Conservation (phyloP, 37 sponge, comb jelly and placozoan genomes). For the Mnemiopsis leidyi region DNA sequence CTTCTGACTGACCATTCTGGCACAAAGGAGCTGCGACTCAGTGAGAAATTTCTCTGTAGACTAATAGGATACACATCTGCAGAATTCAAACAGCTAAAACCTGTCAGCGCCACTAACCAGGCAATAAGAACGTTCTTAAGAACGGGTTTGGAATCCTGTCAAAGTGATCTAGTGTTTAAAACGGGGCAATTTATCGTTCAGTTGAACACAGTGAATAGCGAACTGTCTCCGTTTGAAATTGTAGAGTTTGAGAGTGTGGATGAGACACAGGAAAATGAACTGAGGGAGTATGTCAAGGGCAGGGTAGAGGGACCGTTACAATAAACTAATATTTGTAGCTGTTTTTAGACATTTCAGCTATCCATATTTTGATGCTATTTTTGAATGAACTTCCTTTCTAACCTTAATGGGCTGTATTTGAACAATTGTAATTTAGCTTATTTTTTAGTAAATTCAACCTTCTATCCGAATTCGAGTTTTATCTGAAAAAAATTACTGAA, state of each 20-base stretch:
- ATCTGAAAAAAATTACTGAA: neutral
- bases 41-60: neutral
- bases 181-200: neutral
- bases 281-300: neutral
- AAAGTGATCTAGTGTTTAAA: neutral
- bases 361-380: neutral
- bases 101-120: neutral
- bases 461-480: too few species aligned
- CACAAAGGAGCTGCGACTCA: neutral
- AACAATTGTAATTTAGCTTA: too few species aligned
- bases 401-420: too few species aligned
- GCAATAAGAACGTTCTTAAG: neutral
- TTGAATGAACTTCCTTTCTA: too few species aligned
- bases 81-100: neutral
- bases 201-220: neutral
- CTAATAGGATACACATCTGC: conserved; percentile 15
- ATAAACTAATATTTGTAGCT: neutral
- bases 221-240: neutral
- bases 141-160: conserved; percentile 23
- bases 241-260: neutral
- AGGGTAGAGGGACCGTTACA: neutral
- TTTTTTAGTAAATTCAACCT: too few species aligned
- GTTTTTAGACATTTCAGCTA: neutral
- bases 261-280: neutral
- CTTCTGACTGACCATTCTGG: neutral